A percentile compares a stretch with the other conserved stretches of the same genome.
These are phyloP conservation scores for Vidua macroura DNA, from an alignment of 2,113 vertebrate genomes.

Conservation along the genomic window DNA sequence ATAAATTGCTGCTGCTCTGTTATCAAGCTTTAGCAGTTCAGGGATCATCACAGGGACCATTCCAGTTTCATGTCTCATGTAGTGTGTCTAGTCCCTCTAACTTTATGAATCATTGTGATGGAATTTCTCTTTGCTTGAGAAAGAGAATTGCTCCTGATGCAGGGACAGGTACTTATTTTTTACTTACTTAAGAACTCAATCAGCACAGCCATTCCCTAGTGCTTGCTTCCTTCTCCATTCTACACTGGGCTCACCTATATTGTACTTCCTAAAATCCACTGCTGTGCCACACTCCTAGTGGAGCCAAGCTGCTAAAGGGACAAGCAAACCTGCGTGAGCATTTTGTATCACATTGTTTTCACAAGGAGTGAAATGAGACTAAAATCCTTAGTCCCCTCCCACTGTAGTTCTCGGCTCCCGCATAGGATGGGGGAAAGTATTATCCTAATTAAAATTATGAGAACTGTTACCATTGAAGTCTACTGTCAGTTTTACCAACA, in stretches of 20 bases:
- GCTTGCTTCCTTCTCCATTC: background rate
- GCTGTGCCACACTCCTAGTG: background rate
- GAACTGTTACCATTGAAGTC: background rate
- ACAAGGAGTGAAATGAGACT: background rate
- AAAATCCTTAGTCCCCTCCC: background rate
- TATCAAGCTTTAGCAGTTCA: background rate
- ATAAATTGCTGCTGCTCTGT: background rate
- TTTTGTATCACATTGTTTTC: background rate
- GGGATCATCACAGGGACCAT: background rate
- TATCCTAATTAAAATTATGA: background rate
- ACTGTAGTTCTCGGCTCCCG: background rate
- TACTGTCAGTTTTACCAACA: background rate
- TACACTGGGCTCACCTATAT: background rate
- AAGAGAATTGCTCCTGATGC: background rate
- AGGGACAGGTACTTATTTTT: background rate
- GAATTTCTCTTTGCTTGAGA: background rate
- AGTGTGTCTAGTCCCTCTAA: background rate
- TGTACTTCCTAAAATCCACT: background rate
- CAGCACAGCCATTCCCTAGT: background rate
- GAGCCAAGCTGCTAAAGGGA: background rate
- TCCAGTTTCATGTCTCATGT: background rate
- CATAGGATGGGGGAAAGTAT: background rate
- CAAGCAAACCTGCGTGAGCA: background rate
- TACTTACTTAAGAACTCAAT: background rate
- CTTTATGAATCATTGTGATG: background rate